phyloP scores from a whole-genome alignment of 2,888 invertebrate genomes.

The Chrysolina oricalcia region DNA sequence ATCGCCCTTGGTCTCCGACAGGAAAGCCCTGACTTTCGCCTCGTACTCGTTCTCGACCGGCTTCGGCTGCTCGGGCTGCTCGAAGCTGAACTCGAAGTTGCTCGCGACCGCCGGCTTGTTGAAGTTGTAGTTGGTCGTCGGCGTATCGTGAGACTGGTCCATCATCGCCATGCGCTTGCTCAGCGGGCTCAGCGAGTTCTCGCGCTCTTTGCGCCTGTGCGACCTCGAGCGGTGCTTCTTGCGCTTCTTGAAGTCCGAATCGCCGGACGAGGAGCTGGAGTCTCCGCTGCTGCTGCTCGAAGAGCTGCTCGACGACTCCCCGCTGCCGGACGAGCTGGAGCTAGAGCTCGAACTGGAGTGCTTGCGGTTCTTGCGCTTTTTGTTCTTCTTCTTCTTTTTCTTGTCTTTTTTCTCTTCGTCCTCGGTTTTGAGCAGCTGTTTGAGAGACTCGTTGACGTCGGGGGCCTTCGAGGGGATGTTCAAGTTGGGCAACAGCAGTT shows the following conservation, averaged over 20 bases:
- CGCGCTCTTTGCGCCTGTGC: slow-evolving; percentile 74
- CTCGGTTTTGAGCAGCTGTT: slow-evolving; percentile 76
- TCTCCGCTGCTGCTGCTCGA: slow-evolving; percentile 75
- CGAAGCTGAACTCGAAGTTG: slow-evolving; percentile 72
- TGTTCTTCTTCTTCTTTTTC: slow-evolving; percentile 78
- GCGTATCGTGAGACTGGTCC: slow-evolving; percentile 74
- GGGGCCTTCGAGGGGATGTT: slow-evolving; percentile 70
- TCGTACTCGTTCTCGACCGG: slow-evolving; percentile 62
- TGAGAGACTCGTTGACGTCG: slow-evolving; percentile 79
- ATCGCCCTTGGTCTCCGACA: slow-evolving; percentile 85
- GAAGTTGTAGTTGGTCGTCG: slow-evolving; percentile 79
- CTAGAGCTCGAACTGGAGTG: slow-evolving; percentile 73
- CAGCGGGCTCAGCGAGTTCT: slow-evolving; percentile 85
- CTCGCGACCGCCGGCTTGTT: slow-evolving; percentile 78
- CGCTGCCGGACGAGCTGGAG: slow-evolving; percentile 71
- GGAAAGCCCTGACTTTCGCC: slow-evolving; percentile 76
- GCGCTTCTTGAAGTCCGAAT: slow-evolving; percentile 73
- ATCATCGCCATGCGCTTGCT: slow-evolving; percentile 88
- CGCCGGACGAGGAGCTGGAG: slow-evolving; percentile 78
- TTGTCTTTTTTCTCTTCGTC: slow-evolving; percentile 77
- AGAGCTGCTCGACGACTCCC: slow-evolving; percentile 76
- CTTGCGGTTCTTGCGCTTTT: slow-evolving; percentile 79
- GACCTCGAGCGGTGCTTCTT: slow-evolving; percentile 76
- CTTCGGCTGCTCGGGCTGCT: slow-evolving; percentile 67
- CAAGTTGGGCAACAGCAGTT: slow-evolving; percentile 77